These are phyloP conservation scores for Laothoe populi DNA, from an alignment of 2,888 invertebrate genomes.

Conservation along the genomic window DNA sequence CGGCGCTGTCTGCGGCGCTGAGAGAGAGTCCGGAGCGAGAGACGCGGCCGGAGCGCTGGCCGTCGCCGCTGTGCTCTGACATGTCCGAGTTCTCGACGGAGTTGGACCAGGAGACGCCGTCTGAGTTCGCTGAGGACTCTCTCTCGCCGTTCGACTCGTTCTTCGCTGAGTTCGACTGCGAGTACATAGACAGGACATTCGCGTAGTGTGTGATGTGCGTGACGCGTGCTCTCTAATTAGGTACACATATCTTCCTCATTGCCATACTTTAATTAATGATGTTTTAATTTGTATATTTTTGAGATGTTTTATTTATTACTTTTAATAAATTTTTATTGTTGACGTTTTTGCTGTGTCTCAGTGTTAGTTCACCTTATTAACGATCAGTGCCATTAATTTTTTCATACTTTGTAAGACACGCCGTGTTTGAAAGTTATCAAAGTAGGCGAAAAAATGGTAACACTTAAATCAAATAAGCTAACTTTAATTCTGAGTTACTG, in stretches of 20 bases:
- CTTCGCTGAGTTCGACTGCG: constrained; percentile 81
- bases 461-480: too few relatives aligned
- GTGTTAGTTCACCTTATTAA: constrained; percentile 39
- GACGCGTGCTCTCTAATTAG: constrained; percentile 56
- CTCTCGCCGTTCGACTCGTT: constrained; percentile 85
- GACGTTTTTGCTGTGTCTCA: constrained; percentile 59
- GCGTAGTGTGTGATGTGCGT: constrained; percentile 69
- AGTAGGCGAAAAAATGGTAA: too few relatives aligned
- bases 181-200: constrained; percentile 78
- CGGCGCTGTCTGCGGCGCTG: constrained; percentile 88
- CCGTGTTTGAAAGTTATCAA: too few relatives aligned
- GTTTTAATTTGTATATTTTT: constrained; percentile 66
- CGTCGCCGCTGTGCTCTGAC: constrained; percentile 80
- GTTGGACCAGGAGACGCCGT: constrained; percentile 76
- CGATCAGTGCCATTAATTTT: too few relatives aligned
- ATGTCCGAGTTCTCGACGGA: constrained; percentile 81
- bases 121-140: constrained; percentile 81
- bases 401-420: too few relatives aligned
- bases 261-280: constrained; percentile 77
- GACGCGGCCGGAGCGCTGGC: constrained; percentile 68
- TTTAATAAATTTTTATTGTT: constrained; percentile 79
- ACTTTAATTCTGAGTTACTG: too few relatives aligned
- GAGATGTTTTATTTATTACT: constrained; percentile 70
- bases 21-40: constrained; percentile 64
- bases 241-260: constrained; percentile 68